phyloP scores from a whole-genome alignment of 2,797 vertebrate species.

The Nyctalus aviator region DNA sequence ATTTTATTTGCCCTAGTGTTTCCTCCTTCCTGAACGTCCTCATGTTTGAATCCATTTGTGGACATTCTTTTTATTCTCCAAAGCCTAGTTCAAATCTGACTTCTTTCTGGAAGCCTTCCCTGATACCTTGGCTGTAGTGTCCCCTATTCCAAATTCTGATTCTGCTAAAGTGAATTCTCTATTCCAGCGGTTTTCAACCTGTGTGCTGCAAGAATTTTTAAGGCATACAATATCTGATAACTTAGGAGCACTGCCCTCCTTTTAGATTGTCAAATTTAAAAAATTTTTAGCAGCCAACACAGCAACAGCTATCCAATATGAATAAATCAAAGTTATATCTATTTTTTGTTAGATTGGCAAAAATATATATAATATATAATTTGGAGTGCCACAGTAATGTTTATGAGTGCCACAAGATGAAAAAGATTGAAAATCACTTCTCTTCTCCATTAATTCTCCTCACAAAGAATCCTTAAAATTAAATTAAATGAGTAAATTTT shows the following conservation, averaged over 20 bases:
- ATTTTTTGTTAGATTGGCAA: background rate
- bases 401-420: background rate
- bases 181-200: background rate
- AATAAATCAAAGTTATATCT: background rate
- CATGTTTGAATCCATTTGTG: background rate
- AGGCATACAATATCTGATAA: background rate
- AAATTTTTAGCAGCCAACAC: background rate
- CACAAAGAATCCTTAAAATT: background rate
- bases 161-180: background rate
- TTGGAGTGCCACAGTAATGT: background rate
- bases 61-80: slow-evolving; percentile 37
- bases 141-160: background rate
- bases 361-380: background rate
- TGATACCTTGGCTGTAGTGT: background rate
- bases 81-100: background rate
- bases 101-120: background rate
- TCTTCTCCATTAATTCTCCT: background rate
- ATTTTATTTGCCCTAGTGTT: background rate
- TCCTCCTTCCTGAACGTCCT: background rate
- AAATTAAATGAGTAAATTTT: background rate
- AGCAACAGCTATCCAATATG: background rate
- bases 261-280: background rate
- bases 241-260: background rate
- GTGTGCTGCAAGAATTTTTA: background rate
- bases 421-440: background rate